Conservation (phyloP, 2,888 invertebrate species). For the Acleris holmiana region DNA sequence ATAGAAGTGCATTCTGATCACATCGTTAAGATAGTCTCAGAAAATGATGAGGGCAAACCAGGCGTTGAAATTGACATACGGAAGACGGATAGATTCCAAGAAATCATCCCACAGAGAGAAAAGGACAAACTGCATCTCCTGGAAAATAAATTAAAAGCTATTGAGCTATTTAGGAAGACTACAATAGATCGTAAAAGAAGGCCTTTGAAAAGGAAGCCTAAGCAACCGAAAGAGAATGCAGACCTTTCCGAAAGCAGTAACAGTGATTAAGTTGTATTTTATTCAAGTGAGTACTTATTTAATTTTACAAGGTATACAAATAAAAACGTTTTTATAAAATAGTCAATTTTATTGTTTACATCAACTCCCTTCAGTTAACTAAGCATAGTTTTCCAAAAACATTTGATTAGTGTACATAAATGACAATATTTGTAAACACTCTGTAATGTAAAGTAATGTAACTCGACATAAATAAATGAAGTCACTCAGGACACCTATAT, state of each 20-base stretch:
- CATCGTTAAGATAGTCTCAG: slow-evolving; percentile 61
- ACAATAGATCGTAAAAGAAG: slow-evolving; percentile 84
- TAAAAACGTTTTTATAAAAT: slow-evolving; percentile 63
- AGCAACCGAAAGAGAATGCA: slow-evolving; percentile 84
- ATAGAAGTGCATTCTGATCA: slow-evolving; percentile 50
- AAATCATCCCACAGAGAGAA: slow-evolving; percentile 90
- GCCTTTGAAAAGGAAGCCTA: slow-evolving; percentile 67
- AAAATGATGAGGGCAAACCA: slow-evolving; percentile 52
- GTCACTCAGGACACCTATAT: slow-evolving; percentile 10
- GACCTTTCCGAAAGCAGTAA: slow-evolving; percentile 88
- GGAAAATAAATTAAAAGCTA: slow-evolving; percentile 89
- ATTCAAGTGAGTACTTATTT: slow-evolving; percentile 8
- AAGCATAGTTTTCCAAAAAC: slow-evolving; percentile 58
- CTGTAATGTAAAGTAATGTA: slow-evolving; percentile 10
- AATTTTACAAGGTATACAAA: slow-evolving; percentile 39
- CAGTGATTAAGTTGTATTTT: slow-evolving; percentile 69
- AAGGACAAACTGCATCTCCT: slow-evolving; percentile 86
- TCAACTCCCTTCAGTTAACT: slow-evolving; percentile 56
- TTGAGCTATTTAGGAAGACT: slow-evolving; percentile 88
- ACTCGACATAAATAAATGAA: slow-evolving; percentile 23
- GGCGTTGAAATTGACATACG: slow-evolving; percentile 62
- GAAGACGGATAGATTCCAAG: slow-evolving; percentile 74
- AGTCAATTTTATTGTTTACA: slow-evolving; percentile 77
- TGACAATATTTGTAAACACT: slow-evolving; percentile 33
- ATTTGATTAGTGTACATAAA: slow-evolving; percentile 33